These are phyloP conservation scores for Drosophila funebris DNA, from an alignment of 1,140 invertebrate genomes.

Conservation along the genomic window DNA sequence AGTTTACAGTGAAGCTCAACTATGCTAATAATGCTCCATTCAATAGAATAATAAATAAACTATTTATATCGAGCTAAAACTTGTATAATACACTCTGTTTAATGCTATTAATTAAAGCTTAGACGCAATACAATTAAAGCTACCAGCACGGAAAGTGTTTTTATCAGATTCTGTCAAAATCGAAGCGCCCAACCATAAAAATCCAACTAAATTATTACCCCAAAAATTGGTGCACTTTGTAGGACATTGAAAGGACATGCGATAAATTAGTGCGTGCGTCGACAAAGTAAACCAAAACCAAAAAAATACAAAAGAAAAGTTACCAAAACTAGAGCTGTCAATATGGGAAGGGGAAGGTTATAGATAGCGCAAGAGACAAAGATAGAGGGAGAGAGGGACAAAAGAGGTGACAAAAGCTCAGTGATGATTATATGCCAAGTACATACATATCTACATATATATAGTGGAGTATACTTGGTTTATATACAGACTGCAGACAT, in stretches of 20 bases:
- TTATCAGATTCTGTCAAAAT: constrained; percentile 49
- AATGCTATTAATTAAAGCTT: constrained; percentile 12
- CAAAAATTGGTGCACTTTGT: constrained; percentile 61
- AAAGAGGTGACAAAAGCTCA: constrained; percentile 35
- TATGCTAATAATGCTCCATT: too few species aligned
- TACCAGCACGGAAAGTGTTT: not conserved
- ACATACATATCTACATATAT: constrained; percentile 1
- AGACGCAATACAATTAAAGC: constrained; percentile 4
- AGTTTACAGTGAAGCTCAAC: too few species aligned
- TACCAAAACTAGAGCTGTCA: constrained; percentile 21
- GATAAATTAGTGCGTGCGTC: constrained; percentile 71
- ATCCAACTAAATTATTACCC: not conserved
- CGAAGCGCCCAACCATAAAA: constrained; percentile 6
- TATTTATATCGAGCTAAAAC: too few species aligned
- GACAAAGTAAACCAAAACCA: constrained; percentile 58
- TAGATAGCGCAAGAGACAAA: too few species aligned
- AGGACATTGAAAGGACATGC: constrained; percentile 71
- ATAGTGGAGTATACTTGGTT: constrained; percentile 2
- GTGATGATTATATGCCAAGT: constrained; percentile 10
- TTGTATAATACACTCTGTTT: too few species aligned
- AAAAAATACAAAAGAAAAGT: constrained; percentile 47
- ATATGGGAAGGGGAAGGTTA: not conserved
- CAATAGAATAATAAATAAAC: too few species aligned
- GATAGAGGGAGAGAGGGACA: not conserved
- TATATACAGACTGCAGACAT: constrained; percentile 6